phyloP scores from a whole-genome alignment of 2,888 invertebrate genomes.

The Cheilosia vulpina region DNA sequence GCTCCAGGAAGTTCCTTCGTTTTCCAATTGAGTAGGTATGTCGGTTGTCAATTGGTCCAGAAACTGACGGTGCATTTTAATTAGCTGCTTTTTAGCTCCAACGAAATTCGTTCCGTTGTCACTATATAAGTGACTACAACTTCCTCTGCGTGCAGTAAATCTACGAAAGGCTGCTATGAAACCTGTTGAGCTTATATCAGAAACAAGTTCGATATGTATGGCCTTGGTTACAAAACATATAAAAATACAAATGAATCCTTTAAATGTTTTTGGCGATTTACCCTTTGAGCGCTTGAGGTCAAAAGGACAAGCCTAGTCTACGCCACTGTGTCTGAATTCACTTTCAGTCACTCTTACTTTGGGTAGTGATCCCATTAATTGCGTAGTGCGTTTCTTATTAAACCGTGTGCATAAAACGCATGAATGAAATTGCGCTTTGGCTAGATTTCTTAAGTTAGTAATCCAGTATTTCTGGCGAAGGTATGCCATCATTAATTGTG shows the following conservation, averaged over 20 bases:
- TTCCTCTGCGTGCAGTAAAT: not conserved
- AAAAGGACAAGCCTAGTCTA: too few species aligned
- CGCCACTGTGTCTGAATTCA: not conserved
- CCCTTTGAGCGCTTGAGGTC: too few species aligned
- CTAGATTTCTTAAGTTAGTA: not conserved
- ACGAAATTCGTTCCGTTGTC: too few species aligned
- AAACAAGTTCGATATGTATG: too few species aligned
- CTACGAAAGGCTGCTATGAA: not conserved
- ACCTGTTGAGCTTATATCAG: too few species aligned
- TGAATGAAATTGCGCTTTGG: not conserved
- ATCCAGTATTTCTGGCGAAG: not conserved
- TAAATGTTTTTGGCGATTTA: too few species aligned
- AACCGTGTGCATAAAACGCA: not conserved
- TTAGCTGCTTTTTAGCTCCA: too few species aligned
- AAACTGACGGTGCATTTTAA: too few species aligned
- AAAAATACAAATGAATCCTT: too few species aligned
- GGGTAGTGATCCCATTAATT: conserved; percentile 53
- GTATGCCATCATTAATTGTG: not conserved
- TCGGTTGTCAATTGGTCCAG: too few species aligned
- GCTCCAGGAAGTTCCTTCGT: not conserved
- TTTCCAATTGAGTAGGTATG: not conserved
- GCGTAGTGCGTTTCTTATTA: not conserved
- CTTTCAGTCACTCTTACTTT: conserved; percentile 27
- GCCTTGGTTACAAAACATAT: too few species aligned
- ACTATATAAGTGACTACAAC: not conserved